Percentiles rank a stretch among this genome's conserved stretches.
Conservation (phyloP, 2,113 vertebrate species). For the Cygnus buccinator region DNA sequence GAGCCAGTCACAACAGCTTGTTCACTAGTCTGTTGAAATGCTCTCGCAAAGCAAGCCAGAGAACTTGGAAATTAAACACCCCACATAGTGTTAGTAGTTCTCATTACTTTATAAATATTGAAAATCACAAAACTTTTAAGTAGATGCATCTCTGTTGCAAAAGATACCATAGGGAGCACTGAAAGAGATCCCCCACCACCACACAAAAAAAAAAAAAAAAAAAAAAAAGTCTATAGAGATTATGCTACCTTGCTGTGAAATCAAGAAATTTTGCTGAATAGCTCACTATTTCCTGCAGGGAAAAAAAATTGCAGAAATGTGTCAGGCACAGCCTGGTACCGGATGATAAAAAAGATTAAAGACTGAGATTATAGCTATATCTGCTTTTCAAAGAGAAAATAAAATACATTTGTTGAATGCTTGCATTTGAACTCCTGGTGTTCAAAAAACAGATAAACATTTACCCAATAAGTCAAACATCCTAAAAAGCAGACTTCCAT, state of each 20-base stretch:
- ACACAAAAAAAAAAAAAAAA: background rate
- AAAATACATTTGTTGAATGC: background rate
- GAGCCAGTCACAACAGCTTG: background rate
- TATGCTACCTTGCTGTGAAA: background rate
- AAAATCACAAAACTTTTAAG: background rate
- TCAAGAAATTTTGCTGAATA: slow-evolving; percentile 5
- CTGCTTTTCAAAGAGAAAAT: background rate
- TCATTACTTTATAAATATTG: background rate
- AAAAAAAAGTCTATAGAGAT: background rate
- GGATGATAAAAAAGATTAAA: slow-evolving; percentile 21
- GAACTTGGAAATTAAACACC: background rate
- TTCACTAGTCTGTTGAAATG: background rate
- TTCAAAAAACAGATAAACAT: background rate
- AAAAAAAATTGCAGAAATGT: background rate
- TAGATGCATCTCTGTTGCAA: background rate
- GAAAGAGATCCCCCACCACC: background rate
- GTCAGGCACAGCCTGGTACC: background rate
- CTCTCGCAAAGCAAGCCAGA: background rate
- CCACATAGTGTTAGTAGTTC: background rate
- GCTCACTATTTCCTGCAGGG: background rate
- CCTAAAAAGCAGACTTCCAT: background rate
- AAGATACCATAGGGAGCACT: background rate
- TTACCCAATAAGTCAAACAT: background rate
- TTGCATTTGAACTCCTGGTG: background rate
- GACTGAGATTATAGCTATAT: background rate